Evolutionary conservation across 2,113 vertebrate species (phyloP), one percentile per base, ranked within the genome.

Genomic region (Syrrhaptes paradoxus): DNA sequence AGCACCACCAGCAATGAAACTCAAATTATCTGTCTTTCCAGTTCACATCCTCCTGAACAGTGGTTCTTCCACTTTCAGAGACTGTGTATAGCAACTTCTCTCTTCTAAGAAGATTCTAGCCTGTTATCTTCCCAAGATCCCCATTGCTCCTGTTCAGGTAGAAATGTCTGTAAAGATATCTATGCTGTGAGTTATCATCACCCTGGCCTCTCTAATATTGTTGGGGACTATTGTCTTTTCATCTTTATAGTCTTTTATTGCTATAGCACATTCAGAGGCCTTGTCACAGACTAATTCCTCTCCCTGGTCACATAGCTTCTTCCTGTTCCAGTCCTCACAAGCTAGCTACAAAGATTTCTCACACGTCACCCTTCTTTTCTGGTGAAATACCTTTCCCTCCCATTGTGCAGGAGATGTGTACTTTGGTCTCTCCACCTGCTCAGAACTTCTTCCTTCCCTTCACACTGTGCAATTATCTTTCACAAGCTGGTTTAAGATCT

Each of bases 391-490:
- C 25, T 49, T 66, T 21, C 24, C 28, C 70, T 51, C 28, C 7
- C n/a, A 49, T 74, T 67, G 72, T 51, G 36, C 36, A 52, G 51
- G 13, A 88, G 22, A 85, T 41, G 13, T 54, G 55, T 86, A 38
- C 43, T 93, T 90, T 92, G 54, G 79, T 93, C 19, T 87, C 43
- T 61, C 72, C 2, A 3, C 43, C 38, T 72, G 52, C 58, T 93
- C 66, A 57, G 71, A 91, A 65, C 10, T 31, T 72, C 34, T 84
- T 85, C 38, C 62, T 92, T 91, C 85, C n/a, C 34, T 88, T 93
- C 75, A 90, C 46, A 70, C 83, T 83, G 55, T 66, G 75, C 79
- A 86, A 70, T 94, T 88, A 90, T 74, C 51, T 82, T 88, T 80
- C 72, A 80, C 67, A 95, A 92, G 28, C 31, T 88, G 51, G 63